Percentiles rank a stretch among this genome's conserved stretches.
These are phyloP conservation scores for Pyrgilauda ruficollis DNA, from an alignment of 2,113 vertebrate genomes.

Conservation along the genomic window DNA sequence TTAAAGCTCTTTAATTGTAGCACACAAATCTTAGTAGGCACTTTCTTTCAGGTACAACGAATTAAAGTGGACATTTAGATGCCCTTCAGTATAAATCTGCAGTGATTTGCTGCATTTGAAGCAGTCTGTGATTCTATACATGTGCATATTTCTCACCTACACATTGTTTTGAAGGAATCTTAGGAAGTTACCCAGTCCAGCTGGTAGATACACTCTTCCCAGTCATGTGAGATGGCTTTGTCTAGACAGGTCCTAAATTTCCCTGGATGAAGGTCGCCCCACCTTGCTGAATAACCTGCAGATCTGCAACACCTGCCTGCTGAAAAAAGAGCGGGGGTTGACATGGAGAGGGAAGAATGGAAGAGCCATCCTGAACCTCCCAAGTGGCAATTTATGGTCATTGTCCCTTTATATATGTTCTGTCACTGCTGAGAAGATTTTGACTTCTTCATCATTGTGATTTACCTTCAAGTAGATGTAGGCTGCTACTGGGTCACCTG, in stretches of 20 bases:
- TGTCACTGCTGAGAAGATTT: neutral
- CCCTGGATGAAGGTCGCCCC: neutral
- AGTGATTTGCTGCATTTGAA: neutral
- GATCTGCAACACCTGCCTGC: neutral
- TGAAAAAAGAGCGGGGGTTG: neutral
- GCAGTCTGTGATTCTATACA: neutral
- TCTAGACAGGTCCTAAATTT: neutral
- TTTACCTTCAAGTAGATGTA: neutral
- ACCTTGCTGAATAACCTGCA: neutral
- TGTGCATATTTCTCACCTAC: neutral
- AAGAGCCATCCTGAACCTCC: neutral
- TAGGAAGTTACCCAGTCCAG: neutral
- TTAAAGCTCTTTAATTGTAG: neutral
- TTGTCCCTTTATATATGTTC: neutral
- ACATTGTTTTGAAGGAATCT: neutral
- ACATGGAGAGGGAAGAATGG: neutral
- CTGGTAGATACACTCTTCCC: neutral
- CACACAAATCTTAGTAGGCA: neutral
- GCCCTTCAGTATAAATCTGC: neutral
- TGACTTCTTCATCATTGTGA: neutral
- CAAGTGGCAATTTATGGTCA: neutral
- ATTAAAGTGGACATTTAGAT: neutral
- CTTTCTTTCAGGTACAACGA: neutral
- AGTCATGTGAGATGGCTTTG: rapidly evolving
- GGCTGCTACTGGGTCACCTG: neutral